These are phyloP conservation scores for Anas acuta DNA, from an alignment of 2,797 vertebrate genomes.

Conservation along the genomic window DNA sequence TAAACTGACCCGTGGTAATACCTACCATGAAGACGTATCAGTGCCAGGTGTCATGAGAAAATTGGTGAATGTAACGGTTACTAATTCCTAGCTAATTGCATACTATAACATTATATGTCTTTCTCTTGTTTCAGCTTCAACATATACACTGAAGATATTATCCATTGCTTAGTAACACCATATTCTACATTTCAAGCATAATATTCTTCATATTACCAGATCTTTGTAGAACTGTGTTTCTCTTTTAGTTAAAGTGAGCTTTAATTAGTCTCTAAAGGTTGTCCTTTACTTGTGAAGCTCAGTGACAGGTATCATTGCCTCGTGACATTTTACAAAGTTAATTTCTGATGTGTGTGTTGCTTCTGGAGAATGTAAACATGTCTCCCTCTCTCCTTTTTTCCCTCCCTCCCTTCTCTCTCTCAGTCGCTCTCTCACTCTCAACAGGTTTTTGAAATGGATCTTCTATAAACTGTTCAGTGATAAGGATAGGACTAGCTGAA, in stretches of 20 bases:
- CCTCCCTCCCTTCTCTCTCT: background rate
- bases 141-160: background rate
- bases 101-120: background rate
- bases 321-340: background rate
- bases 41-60: background rate
- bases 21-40: background rate
- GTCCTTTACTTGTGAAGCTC: background rate
- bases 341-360: background rate
- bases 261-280: background rate
- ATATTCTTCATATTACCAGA: background rate
- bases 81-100: slow-evolving; percentile 1
- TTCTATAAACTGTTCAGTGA: background rate
- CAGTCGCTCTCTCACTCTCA: too few species aligned
- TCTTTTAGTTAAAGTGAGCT: background rate
- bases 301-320: background rate
- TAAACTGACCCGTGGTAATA: background rate
- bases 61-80: background rate
- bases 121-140: background rate
- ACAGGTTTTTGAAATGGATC: background rate
- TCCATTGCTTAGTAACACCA: slow-evolving; percentile 30
- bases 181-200: slow-evolving; percentile 6
- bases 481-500: background rate
- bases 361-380: background rate
- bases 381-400: background rate
- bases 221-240: background rate